phyloP scores from a whole-genome alignment of 2,888 invertebrate species.

The Trissolcus brochymenae region DNA sequence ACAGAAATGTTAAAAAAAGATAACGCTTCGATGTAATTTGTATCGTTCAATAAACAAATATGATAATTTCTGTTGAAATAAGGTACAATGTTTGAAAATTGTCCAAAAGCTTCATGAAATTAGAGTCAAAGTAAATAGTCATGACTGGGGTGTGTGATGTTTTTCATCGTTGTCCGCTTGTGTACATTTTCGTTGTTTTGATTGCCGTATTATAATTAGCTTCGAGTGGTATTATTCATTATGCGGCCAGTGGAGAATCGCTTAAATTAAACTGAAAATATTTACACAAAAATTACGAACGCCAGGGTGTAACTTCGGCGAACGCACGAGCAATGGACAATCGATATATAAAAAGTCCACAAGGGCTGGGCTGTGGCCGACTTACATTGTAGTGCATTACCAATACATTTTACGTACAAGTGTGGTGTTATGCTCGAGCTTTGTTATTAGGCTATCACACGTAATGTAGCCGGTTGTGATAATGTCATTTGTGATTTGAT shows the following conservation, averaged over 20 bases:
- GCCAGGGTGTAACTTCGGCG: conserved; percentile 68
- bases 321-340: conserved; percentile 69
- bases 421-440: not conserved
- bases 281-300: conserved; percentile 71
- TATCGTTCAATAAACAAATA: not conserved
- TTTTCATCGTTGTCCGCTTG: conserved; percentile 28
- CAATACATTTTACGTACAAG: not conserved
- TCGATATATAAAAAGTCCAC: conserved; percentile 74
- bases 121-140: conserved; percentile 29
- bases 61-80: no score
- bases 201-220: conserved; percentile 47
- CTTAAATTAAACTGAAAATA: conserved; percentile 72
- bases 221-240: conserved; percentile 37
- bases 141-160: conserved; percentile 26
- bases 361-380: conserved; percentile 73
- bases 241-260: conserved; percentile 57
- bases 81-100: no score
- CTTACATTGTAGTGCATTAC: conserved; percentile 59
- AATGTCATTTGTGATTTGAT: not conserved
- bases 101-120: conserved; percentile 2
- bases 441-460: not conserved
- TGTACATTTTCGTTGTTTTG: conserved; percentile 42
- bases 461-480: not conserved
- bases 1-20: not conserved
- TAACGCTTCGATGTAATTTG: not conserved